Evolutionary conservation across 2,888 invertebrate genomes (phyloP), one percentile per base, ranked within the genome.

Genomic region (Protula sp.): DNA sequence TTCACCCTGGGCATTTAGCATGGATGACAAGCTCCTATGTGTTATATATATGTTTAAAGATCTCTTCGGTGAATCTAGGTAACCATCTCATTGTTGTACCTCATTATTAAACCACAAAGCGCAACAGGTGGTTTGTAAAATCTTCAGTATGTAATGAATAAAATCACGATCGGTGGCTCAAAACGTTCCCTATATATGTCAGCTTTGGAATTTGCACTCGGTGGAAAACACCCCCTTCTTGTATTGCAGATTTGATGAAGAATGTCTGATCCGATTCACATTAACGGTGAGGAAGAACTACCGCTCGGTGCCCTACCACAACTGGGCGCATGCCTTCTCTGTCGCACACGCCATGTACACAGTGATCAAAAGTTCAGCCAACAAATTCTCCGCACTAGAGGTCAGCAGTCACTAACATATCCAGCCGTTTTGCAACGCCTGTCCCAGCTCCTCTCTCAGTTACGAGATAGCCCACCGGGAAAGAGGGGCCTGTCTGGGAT

Each of bases 271-370:
- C 30, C 84, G 87, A 58, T 92, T 92, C 74, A 87, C 88, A 1
- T 76, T 92, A 68, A 92, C 91, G 0, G 91, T 92, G 2, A 86
- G 87, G 74, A 92, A 91, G 79, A 92, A 92, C 81, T 92, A 92
- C 76, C 84, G 92, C 5, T 83, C 87, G 30, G 90, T 91, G 0
- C 89, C 91, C 0, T 92, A 92, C 75, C 92, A 92, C 77, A 92
- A 92, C 78, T 92, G 91, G 87, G 88, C 88, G 28, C 92, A 92
- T 74, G 92, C 80, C 0, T 92, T 91, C 85, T 87, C 90, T 0
- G 92, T 92, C 0, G 91, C 91, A 1, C 90, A 92, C 72, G 86
- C 89, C 24, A 90, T 90, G 87, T 91, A 88, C 74, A 86, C 87
- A 2, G 87, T 90, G 54, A 82, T 91, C 57, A 88, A 88, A 78